A percentile compares a stretch with the other conserved stretches of the same genome.
Evolutionary conservation across 2,113 vertebrate species (phyloP).

Genomic region (Leucosticte australis): DNA sequence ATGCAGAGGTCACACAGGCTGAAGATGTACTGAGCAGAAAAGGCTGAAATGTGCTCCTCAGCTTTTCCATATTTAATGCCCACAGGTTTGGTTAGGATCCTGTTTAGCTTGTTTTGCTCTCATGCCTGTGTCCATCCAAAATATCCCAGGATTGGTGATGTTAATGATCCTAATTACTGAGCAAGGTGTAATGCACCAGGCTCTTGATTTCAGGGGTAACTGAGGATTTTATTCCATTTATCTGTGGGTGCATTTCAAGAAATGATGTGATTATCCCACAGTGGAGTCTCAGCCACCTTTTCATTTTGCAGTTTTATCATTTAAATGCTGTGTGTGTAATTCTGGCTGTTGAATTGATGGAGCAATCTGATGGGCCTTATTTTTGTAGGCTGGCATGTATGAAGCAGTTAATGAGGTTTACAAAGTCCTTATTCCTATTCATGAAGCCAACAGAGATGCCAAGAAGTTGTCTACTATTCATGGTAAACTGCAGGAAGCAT

Average conservation of each 20-base stretch:
- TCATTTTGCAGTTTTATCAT: background rate
- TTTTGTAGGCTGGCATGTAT: constrained; percentile 93
- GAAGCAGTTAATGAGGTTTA: constrained; percentile 98
- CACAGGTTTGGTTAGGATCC: background rate
- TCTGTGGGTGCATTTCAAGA: background rate
- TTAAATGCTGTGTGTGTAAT: background rate
- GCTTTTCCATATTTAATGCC: background rate
- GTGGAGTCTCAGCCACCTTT: background rate
- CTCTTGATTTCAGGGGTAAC: background rate
- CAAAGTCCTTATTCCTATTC: constrained; percentile 97
- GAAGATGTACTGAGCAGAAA: background rate
- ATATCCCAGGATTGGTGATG: background rate
- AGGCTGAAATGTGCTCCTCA: background rate
- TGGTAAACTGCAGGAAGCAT: constrained; percentile 99
- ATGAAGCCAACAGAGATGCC: constrained; percentile 97
- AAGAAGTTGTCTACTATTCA: constrained; percentile 97
- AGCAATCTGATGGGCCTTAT: constrained; percentile 27
- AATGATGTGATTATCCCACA: background rate
- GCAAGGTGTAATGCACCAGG: background rate
- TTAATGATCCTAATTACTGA: background rate
- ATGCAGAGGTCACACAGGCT: background rate
- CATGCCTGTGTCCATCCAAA: background rate
- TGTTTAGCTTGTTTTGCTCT: background rate
- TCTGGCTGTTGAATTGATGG: background rate
- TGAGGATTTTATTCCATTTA: background rate